Evolutionary conservation across 2,797 vertebrate genomes (phyloP).

Genomic region (Halcyon leucocephala): DNA sequence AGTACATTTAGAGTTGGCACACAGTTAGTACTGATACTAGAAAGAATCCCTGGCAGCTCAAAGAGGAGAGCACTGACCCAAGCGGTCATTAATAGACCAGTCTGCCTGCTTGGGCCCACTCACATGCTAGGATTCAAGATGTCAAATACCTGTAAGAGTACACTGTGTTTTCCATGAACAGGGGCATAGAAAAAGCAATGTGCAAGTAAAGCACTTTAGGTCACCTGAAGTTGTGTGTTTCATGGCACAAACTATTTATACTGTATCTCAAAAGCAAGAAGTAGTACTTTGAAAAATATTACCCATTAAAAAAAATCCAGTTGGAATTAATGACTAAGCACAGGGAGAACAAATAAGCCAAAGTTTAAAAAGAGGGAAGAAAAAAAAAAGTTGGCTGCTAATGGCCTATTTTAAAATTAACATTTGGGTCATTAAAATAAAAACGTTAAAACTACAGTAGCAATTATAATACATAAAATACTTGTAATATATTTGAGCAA

Average conservation of each 20-base stretch:
- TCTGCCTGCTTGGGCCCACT: not conserved
- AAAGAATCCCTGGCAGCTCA: not conserved
- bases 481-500: not conserved
- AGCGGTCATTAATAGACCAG: not conserved
- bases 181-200: not conserved
- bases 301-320: not conserved
- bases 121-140: not conserved
- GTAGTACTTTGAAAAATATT: not conserved
- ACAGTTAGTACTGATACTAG: not conserved
- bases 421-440: not conserved
- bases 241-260: not conserved
- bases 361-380: not conserved
- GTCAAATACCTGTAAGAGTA: not conserved
- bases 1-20: not conserved
- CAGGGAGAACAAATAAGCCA: not conserved
- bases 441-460: not conserved
- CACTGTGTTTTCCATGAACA: not conserved
- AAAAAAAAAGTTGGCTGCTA: not conserved
- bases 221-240: not conserved
- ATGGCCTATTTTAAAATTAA: not conserved
- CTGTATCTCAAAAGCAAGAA: not conserved
- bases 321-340: not conserved
- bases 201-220: not conserved
- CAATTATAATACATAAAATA: not conserved
- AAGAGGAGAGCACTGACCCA: not conserved